phyloP scores from a whole-genome alignment of 2,113 vertebrate species.

The Pristiophorus japonicus region DNA sequence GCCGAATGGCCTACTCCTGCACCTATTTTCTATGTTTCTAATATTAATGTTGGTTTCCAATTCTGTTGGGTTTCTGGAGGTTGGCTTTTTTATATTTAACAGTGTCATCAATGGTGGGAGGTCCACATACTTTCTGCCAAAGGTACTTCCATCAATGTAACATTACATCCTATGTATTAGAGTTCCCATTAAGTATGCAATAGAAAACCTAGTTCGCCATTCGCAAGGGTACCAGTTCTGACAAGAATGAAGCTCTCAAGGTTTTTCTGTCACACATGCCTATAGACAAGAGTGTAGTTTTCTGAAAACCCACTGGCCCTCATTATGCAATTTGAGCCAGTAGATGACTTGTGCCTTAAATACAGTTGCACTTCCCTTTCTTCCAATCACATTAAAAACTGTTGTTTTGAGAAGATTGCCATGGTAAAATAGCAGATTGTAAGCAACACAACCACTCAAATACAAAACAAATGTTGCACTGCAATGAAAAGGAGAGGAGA shows the following conservation, averaged over 20 bases:
- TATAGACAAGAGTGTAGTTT: neutral
- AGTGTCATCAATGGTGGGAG: neutral
- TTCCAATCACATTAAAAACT: neutral
- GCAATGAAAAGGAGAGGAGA: neutral
- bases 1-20: too few relatives aligned
- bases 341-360: neutral
- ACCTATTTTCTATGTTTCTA: too few relatives aligned
- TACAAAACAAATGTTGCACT: neutral
- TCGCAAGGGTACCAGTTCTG: neutral
- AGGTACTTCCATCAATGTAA: neutral
- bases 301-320: neutral
- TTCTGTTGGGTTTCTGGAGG: neutral
- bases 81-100: neutral
- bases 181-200: neutral
- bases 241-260: neutral
- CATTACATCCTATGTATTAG: neutral
- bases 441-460: neutral
- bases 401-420: neutral
- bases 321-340: neutral
- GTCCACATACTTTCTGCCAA: neutral
- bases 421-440: neutral
- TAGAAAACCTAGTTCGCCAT: neutral
- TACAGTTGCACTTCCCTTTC: neutral
- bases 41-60: neutral
- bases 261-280: neutral